These are phyloP conservation scores for Pocillopora grandis DNA, from an alignment of 92 coral and sea anemone species.

Conservation along the genomic window DNA sequence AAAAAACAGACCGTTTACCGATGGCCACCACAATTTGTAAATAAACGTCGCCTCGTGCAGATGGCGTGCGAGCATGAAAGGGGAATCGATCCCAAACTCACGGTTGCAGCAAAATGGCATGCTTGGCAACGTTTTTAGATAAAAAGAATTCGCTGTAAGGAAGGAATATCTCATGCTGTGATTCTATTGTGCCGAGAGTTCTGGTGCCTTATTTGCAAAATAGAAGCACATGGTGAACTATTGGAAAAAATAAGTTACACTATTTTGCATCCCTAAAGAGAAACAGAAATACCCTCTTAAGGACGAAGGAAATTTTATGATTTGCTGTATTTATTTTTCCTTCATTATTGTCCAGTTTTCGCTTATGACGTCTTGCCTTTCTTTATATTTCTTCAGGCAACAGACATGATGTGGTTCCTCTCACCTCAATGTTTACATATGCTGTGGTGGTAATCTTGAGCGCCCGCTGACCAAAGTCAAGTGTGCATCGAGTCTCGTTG, in stretches of 20 bases:
- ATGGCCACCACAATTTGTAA: neutral
- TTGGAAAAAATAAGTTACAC: no score
- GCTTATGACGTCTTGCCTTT: no score
- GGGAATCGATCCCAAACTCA: neutral
- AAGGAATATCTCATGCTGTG: neutral
- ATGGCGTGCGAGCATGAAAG: neutral
- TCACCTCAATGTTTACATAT: conserved; percentile 86
- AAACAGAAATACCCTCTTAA: no score
- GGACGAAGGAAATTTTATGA: no score
- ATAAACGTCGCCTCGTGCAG: conserved; percentile 2
- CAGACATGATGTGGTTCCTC: neutral
- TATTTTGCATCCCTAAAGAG: no score
- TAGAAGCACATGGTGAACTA: no score
- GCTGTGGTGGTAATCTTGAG: conserved; percentile 91
- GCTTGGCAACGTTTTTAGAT: conserved; percentile 8
- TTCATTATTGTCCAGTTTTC: neutral
- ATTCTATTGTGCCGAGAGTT: neutral
- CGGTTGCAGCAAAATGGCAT: neutral
- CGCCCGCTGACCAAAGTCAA: conserved; percentile 94
- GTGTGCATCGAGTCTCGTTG: conserved; percentile 92
- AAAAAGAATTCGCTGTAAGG: neutral
- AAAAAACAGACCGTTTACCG: no score
- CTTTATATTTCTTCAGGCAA: no score
- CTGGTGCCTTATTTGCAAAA: no score
- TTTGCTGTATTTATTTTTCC: no score